Evolutionary conservation across 2,888 invertebrate species (phyloP), one percentile per base, ranked within the genome.

Genomic region (Limnephilus lunatus): DNA sequence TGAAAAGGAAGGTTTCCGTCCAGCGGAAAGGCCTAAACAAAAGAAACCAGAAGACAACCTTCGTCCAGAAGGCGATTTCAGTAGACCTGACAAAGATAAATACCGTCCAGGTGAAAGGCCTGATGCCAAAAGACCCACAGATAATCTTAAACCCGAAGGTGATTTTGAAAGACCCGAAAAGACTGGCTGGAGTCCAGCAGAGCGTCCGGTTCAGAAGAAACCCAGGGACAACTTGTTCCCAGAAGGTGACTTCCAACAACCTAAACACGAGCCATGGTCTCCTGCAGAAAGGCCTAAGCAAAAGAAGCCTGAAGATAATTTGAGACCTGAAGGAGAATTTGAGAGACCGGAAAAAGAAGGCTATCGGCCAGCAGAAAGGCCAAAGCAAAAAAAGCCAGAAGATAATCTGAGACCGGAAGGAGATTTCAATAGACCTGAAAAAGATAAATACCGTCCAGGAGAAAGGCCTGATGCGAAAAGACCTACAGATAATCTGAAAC

Each of bases 61-160:
- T 0, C 94, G 94, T 83, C 96, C 96, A 0, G 97, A 97, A 94
- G 97, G 97, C 0, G 96, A 96, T 0, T 96, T 97, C 93, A 94
- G 94, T 91, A 94, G 94, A 85, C 94, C 94, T 4, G 94, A 94
- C 85, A 94, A 94, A 92, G 94, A 95, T 94, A 89, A 94, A 80
- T 95, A 94, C 89, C 93, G 93, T 88, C 95, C 95, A 5, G 95
- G 95, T 0, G 96, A 96, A 94, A 94, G 93, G 94, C 92, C 92
- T 30, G 91, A 92, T 35, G 85, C 91, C 1, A 68, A 94, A 80
- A 95, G 95, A 90, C 96, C 96, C 1, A 95, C 95, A 91, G 97
- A 97, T 94, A 97, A 97, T 94, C 94, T 97, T 0, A 94, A 94
- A 85, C 96, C 96, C 1, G 96, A 96, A 94, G 95, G 95, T 9